Evolutionary conservation across 2,797 vertebrate genomes (phyloP).

Genomic region (Microchirus variegatus): DNA sequence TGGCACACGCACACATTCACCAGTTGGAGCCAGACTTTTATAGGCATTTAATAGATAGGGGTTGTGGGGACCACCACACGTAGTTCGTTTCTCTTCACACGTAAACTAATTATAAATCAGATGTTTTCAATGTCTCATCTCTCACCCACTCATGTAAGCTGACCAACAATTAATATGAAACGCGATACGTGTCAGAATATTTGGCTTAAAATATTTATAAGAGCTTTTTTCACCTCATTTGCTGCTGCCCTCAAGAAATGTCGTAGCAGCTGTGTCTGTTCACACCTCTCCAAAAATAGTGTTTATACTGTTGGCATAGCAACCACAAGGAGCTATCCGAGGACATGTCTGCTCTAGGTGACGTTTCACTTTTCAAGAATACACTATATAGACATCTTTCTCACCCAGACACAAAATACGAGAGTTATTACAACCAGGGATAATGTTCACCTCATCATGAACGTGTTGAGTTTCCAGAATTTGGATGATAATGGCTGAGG

Average conservation of each 20-base stretch:
- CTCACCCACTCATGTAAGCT: neutral
- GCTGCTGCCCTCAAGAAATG: conserved; percentile 42
- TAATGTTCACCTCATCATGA: conserved; percentile 27
- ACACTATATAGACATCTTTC: conserved; percentile 2
- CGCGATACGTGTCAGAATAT: neutral
- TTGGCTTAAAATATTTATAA: conserved; percentile 26
- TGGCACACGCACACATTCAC: conserved; percentile 21
- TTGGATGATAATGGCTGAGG: conserved; percentile 22
- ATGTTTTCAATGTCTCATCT: conserved; percentile 7
- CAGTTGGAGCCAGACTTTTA: conserved; percentile 40
- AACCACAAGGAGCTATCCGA: conserved; percentile 38
- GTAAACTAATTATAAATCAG: conserved; percentile 6
- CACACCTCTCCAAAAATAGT: conserved; percentile 66
- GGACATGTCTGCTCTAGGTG: conserved; percentile 17
- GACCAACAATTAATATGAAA: neutral
- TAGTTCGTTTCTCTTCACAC: conserved; percentile 8
- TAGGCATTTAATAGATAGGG: conserved; percentile 24
- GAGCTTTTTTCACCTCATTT: conserved; percentile 39
- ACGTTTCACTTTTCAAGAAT: conserved; percentile 17
- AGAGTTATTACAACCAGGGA: conserved; percentile 25
- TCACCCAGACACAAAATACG: conserved; percentile 4
- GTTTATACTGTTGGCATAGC: conserved; percentile 63
- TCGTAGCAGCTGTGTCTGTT: conserved; percentile 67
- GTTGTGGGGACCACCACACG: conserved; percentile 34
- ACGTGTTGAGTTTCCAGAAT: conserved; percentile 31